phyloP scores from a whole-genome alignment of 2,888 invertebrate genomes.

The Patella ulyssiponensis region DNA sequence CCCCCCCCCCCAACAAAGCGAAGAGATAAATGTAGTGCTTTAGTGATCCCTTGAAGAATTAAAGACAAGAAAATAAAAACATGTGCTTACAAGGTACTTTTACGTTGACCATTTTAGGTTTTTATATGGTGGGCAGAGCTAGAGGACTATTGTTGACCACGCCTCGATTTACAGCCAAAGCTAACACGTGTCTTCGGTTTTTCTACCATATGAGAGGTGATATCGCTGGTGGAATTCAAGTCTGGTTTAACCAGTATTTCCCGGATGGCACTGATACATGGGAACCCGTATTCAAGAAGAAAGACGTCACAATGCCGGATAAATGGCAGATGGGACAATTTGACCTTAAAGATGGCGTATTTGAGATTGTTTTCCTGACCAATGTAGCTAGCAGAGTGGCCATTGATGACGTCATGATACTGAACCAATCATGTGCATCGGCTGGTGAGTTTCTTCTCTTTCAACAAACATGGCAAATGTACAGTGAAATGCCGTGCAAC shows the following conservation, averaged over 20 bases:
- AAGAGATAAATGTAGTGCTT: too few relatives aligned
- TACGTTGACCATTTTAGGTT: background rate
- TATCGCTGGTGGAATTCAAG: slow-evolving; percentile 39
- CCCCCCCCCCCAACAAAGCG: too few relatives aligned
- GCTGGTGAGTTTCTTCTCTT: slow-evolving; percentile 43
- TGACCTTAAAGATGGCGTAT: slow-evolving; percentile 46
- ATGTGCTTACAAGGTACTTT: background rate
- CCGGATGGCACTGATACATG: background rate
- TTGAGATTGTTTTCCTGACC: slow-evolving; percentile 48
- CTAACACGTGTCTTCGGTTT: slow-evolving; percentile 59
- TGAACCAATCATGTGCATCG: slow-evolving; percentile 48
- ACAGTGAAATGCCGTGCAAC: too few relatives aligned
- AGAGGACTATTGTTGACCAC: slow-evolving; percentile 39
- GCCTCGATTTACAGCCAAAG: slow-evolving; percentile 43
- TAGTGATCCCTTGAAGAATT: too few relatives aligned
- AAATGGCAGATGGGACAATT: slow-evolving; percentile 57
- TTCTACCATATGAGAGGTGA: slow-evolving; percentile 56
- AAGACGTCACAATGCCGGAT: slow-evolving; percentile 36
- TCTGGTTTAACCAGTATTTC: slow-evolving; percentile 36
- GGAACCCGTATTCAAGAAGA: slow-evolving; percentile 9
- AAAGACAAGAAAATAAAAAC: too few relatives aligned
- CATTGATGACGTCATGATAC: slow-evolving; percentile 56
- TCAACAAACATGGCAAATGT: background rate
- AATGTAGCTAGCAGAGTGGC: slow-evolving; percentile 45
- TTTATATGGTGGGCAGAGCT: slow-evolving; percentile 21